Evolutionary conservation across 2,797 vertebrate genomes (phyloP).

Genomic region (Galagoides demidoff): DNA sequence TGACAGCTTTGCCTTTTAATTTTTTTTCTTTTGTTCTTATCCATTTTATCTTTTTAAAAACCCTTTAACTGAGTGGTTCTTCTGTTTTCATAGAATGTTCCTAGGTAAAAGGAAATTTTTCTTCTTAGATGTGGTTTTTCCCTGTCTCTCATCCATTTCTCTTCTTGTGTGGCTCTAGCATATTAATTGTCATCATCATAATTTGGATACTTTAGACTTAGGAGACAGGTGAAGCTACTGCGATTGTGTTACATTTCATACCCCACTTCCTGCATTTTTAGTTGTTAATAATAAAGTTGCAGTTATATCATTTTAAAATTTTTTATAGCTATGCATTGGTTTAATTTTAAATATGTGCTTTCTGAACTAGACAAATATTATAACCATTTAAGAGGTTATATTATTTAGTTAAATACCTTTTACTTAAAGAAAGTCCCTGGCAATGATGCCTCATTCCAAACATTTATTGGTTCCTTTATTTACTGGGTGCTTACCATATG

Average conservation of each 20-base stretch:
- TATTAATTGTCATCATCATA: background rate
- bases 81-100: background rate
- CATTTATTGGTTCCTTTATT: conserved; percentile 33
- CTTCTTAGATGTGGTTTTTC: background rate
- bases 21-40: conserved; percentile 51
- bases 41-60: background rate
- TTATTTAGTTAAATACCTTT: conserved; percentile 43
- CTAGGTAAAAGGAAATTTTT: conserved; percentile 27
- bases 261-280: background rate
- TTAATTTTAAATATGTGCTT: conserved; percentile 32
- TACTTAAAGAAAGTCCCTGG: conserved; percentile 1
- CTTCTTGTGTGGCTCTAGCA: background rate
- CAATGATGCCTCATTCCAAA: background rate
- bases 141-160: background rate
- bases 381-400: background rate
- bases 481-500: background rate
- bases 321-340: background rate
- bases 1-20: conserved; percentile 22
- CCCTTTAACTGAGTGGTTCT: background rate
- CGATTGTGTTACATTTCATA: background rate
- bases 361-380: conserved; percentile 40
- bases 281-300: background rate
- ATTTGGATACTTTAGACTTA: background rate
- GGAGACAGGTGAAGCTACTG: background rate
- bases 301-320: conserved; percentile 6